Percentiles rank a stretch among this genome's conserved stretches.
phyloP scores from a whole-genome alignment of 2,797 vertebrate species.

The Huso huso region DNA sequence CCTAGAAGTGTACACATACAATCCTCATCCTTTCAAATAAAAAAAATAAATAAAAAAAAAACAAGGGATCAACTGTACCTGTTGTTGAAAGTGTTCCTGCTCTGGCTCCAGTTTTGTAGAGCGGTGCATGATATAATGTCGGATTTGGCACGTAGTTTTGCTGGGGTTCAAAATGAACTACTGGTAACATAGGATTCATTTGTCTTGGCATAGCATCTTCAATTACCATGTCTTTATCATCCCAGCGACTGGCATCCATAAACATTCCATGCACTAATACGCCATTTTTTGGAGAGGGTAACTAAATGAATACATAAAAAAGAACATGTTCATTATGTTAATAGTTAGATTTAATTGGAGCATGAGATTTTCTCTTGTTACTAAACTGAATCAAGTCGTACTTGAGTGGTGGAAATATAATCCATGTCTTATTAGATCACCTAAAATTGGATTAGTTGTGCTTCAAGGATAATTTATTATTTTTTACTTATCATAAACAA shows the following conservation, averaged over 20 bases:
- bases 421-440: too few relatives aligned
- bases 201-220: conserved; percentile 56
- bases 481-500: too few relatives aligned
- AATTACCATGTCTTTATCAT: conserved; percentile 58
- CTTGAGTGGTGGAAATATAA: too few relatives aligned
- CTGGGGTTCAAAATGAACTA: conserved; percentile 76
- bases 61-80: conserved; percentile 34
- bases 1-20: too few relatives aligned
- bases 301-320: conserved; percentile 36
- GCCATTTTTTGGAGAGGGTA: conserved; percentile 56
- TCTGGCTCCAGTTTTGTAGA: conserved; percentile 70
- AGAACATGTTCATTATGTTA: too few relatives aligned
- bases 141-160: conserved; percentile 58
- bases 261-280: conserved; percentile 70
- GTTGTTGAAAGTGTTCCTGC: conserved; percentile 70
- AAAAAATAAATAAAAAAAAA: not conserved
- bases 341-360: too few relatives aligned
- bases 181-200: conserved; percentile 62
- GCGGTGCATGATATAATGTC: conserved; percentile 56
- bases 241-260: conserved; percentile 69
- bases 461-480: too few relatives aligned
- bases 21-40: too few relatives aligned
- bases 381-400: too few relatives aligned
- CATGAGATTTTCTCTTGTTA: too few relatives aligned
- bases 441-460: too few relatives aligned